Percentiles rank a stretch among this genome's conserved stretches.
These are phyloP conservation scores for Pollenia amentaria DNA, from an alignment of 2,888 invertebrate genomes.

Conservation along the genomic window DNA sequence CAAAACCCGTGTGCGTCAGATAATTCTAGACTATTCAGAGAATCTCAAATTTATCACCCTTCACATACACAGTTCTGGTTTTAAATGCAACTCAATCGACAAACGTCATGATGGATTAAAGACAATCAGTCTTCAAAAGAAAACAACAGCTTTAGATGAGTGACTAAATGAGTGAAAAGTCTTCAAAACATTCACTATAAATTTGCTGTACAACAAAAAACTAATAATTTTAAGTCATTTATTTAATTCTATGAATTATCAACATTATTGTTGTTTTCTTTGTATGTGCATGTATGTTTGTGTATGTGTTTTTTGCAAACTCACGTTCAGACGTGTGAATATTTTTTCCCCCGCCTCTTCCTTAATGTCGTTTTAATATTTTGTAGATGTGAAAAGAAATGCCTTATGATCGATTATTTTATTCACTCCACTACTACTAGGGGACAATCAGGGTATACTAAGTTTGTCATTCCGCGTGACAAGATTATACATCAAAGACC, in stretches of 20 bases:
- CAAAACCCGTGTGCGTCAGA: slow-evolving; percentile 47
- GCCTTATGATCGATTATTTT: slow-evolving; percentile 1
- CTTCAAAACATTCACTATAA: slow-evolving; percentile 12
- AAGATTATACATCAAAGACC: no score
- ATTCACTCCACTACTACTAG: no score
- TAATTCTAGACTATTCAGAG: slow-evolving; percentile 13
- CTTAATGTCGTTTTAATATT: slow-evolving; percentile 46
- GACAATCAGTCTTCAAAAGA: neutral
- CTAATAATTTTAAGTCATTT: slow-evolving; percentile 47
- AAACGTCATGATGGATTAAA: slow-evolving; percentile 18
- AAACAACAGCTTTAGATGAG: slow-evolving; percentile 4
- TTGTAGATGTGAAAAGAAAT: slow-evolving; percentile 12
- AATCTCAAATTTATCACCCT: slow-evolving; percentile 46
- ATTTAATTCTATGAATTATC: slow-evolving; percentile 48
- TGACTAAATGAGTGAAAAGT: slow-evolving; percentile 32
- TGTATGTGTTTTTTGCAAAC: neutral
- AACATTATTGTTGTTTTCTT: slow-evolving; percentile 28
- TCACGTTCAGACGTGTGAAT: slow-evolving; percentile 43
- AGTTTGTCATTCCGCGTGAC: no score
- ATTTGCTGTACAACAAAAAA: slow-evolving; percentile 1
- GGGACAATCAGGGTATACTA: no score
- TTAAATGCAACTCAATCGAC: slow-evolving; percentile 26
- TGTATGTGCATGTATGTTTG: neutral
- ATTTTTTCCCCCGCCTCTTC: slow-evolving; percentile 46
- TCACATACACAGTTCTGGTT: neutral